A percentile compares a stretch with the other conserved stretches of the same genome.
Conservation (phyloP, 35 echinoderm and acorn worm species). For the Diadema setosum region DNA sequence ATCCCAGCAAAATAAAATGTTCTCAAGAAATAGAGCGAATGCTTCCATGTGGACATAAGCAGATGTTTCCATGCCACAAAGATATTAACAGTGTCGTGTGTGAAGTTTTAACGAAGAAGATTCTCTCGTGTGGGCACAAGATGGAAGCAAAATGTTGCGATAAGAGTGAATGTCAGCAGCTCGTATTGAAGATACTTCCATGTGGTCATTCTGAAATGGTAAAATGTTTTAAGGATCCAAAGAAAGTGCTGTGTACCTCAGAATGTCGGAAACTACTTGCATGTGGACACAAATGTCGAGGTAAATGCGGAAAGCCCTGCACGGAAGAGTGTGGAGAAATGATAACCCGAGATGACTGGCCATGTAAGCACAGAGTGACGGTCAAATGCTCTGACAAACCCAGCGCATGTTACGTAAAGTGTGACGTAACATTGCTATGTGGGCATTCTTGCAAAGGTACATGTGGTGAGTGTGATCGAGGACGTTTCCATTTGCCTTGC, state of each 20-base stretch:
- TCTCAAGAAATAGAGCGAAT: not conserved
- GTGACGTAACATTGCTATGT: not conserved
- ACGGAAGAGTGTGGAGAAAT: not conserved
- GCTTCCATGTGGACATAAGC: not conserved
- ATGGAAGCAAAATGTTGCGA: not conserved
- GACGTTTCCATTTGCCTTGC: not conserved
- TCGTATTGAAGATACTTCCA: not conserved
- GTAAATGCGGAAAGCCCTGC: slow-evolving; percentile 7
- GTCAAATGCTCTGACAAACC: slow-evolving; percentile 40
- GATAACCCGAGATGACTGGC: not conserved
- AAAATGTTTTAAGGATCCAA: not conserved
- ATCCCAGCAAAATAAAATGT: not conserved
- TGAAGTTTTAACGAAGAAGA: not conserved
- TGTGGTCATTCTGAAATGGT: slow-evolving; percentile 14
- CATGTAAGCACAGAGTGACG: slow-evolving; percentile 69
- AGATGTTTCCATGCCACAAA: not conserved
- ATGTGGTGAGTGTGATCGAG: not conserved
- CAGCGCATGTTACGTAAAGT: slow-evolving; percentile 36
- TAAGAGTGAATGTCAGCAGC: not conserved
- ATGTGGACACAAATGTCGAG: not conserved
- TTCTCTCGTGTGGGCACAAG: not conserved
- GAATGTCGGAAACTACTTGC: not conserved
- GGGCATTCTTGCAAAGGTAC: not conserved
- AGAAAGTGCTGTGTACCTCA: not conserved
- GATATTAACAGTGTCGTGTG: not conserved